These are phyloP conservation scores for Cyphomyrus plagiostoma DNA, from an alignment of 2,113 vertebrate genomes.

Conservation along the genomic window DNA sequence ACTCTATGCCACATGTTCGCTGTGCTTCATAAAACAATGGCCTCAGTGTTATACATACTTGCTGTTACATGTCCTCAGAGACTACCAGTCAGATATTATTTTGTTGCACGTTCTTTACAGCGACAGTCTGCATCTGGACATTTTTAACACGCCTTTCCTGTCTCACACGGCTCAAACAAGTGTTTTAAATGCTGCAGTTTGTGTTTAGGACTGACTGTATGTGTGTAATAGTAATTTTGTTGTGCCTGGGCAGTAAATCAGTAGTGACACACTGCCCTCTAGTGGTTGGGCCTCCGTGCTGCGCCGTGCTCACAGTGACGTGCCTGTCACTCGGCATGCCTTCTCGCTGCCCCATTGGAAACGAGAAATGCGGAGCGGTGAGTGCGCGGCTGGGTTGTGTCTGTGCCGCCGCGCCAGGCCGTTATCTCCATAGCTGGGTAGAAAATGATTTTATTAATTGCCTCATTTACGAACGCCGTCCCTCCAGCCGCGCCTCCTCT, in stretches of 20 bases:
- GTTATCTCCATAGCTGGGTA: slow-evolving; percentile 71
- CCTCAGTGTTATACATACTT: not conserved
- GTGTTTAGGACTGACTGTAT: slow-evolving; percentile 49
- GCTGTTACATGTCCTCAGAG: not conserved
- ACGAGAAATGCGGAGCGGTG: slow-evolving; percentile 23
- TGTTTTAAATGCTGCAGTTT: not conserved
- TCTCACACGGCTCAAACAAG: not conserved
- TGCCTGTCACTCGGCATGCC: not conserved
- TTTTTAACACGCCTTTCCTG: not conserved
- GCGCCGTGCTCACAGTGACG: slow-evolving; percentile 8
- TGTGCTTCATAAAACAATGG: not conserved
- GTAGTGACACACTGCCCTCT: slow-evolving; percentile 64
- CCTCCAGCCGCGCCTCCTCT: slow-evolving; percentile 11
- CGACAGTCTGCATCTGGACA: not conserved
- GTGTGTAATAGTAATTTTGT: slow-evolving; percentile 47
- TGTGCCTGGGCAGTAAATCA: slow-evolving; percentile 37
- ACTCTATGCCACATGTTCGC: not conserved
- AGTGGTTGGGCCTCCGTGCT: slow-evolving; percentile 37
- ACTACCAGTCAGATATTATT: not conserved
- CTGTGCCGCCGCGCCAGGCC: slow-evolving; percentile 63
- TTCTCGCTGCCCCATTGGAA: slow-evolving; percentile 45
- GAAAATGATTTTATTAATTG: slow-evolving; percentile 77
- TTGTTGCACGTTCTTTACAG: not conserved
- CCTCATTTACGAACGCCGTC: slow-evolving; percentile 63
- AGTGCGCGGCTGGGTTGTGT: slow-evolving; percentile 45